phyloP scores from a whole-genome alignment of 2,113 vertebrate species.

The Pluvialis apricaria region DNA sequence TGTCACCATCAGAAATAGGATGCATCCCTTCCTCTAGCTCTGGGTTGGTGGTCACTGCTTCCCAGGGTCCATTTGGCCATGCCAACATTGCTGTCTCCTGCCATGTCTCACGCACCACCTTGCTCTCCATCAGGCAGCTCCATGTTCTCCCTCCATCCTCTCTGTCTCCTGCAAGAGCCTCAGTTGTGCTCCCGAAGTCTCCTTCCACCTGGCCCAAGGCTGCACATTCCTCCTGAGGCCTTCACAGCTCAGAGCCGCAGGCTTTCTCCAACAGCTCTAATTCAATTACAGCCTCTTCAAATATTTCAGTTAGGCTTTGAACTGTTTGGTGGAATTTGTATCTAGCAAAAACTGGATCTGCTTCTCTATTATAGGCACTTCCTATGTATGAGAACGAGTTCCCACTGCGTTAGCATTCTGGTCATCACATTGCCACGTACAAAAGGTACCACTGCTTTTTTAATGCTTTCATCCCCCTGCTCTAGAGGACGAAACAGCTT shows the following conservation, averaged over 20 bases:
- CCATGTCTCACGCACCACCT: not conserved
- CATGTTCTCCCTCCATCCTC: not conserved
- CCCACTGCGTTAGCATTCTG: not conserved
- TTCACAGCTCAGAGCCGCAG: not conserved
- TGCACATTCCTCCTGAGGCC: not conserved
- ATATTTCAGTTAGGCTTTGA: not conserved
- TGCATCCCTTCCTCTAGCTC: not conserved
- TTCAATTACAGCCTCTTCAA: not conserved
- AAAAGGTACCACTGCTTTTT: not conserved
- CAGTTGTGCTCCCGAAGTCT: not conserved
- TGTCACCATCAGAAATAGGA: not conserved
- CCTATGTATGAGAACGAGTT: not conserved
- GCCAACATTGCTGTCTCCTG: not conserved
- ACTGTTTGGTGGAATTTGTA: not conserved
- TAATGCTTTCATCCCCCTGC: not conserved
- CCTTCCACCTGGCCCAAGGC: not conserved
- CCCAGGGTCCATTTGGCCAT: not conserved
- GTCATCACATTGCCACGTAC: not conserved
- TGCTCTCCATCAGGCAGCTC: not conserved
- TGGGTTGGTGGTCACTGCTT: not conserved
- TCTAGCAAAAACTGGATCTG: not conserved
- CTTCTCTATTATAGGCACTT: not conserved
- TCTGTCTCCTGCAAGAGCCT: not conserved
- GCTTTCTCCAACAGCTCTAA: not conserved
- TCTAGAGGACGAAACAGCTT: not conserved